phyloP scores from a whole-genome alignment of 35 echinoderm and acorn worm species.

The Eucidaris tribuloides region DNA sequence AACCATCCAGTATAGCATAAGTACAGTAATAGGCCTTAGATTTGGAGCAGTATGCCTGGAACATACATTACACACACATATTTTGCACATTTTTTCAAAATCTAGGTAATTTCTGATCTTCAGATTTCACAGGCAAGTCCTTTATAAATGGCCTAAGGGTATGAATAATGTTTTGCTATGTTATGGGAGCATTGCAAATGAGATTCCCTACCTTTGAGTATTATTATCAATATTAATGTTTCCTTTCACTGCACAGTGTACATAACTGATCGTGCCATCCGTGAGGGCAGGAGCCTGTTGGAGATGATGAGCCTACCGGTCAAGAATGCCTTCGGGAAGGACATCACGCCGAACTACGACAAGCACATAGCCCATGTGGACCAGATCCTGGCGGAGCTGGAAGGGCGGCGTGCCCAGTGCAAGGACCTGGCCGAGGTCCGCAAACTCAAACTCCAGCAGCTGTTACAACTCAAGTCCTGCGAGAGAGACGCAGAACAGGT shows the following conservation, averaged over 20 bases:
- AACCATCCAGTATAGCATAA: too few relatives aligned
- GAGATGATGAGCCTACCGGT: conserved; percentile 78
- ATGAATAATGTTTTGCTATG: too few relatives aligned
- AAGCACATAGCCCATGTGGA: conserved; percentile 56
- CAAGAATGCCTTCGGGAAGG: conserved; percentile 87
- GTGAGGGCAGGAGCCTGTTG: conserved; percentile 63
- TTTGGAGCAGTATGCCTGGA: too few relatives aligned
- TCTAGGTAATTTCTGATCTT: too few relatives aligned
- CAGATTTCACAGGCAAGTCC: too few relatives aligned
- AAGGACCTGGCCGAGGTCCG: conserved; percentile 78
- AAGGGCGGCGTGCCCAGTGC: conserved; percentile 38
- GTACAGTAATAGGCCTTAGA: too few relatives aligned
- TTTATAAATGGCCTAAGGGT: too few relatives aligned
- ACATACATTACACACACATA: too few relatives aligned
- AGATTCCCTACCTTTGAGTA: too few relatives aligned
- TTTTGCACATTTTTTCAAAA: too few relatives aligned
- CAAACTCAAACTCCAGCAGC: conserved; percentile 81
- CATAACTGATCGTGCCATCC: conserved; percentile 57
- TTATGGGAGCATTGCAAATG: too few relatives aligned
- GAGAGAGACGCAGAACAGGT: conserved; percentile 98
- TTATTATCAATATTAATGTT: too few relatives aligned
- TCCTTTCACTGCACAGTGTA: conserved; percentile 18
- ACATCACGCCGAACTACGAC: conserved; percentile 83
- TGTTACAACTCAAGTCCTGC: conserved; percentile 84
- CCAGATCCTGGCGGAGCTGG: conserved; percentile 58